Evolutionary conservation across 1,140 invertebrate genomes (phyloP).

Genomic region (Mya arenaria): DNA sequence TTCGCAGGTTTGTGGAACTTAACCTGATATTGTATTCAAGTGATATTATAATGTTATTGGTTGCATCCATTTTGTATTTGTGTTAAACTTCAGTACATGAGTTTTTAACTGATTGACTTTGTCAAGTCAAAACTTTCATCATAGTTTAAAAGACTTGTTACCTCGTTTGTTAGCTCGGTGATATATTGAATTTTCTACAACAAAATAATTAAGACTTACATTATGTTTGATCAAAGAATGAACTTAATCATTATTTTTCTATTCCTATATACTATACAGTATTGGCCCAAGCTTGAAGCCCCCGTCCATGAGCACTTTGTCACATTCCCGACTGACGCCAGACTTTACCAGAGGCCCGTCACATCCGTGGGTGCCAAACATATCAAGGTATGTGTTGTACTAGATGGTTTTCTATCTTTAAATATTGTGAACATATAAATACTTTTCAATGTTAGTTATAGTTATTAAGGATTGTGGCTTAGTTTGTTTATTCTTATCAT

Average conservation of each 20-base stretch:
- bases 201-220: no score
- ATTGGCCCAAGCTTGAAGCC: slow-evolving; percentile 71
- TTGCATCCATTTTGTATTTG: background rate
- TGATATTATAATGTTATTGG: background rate
- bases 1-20: slow-evolving; percentile 62
- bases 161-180: no score
- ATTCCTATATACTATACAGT: slow-evolving; percentile 66
- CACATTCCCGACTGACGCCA: slow-evolving; percentile 77
- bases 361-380: slow-evolving; percentile 75
- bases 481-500: no score
- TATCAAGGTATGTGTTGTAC: slow-evolving; percentile 68
- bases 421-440: no score
- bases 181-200: no score
- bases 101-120: background rate
- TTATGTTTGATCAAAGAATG: no score
- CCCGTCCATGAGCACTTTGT: slow-evolving; percentile 75
- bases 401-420: background rate
- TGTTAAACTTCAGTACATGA: background rate
- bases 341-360: slow-evolving; percentile 75
- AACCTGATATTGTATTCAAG: no score
- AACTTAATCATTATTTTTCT: no score
- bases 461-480: no score
- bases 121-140: no score
- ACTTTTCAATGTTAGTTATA: no score
- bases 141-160: no score